Evolutionary conservation across 2,113 vertebrate genomes (phyloP).

Genomic region (Serinus canaria): DNA sequence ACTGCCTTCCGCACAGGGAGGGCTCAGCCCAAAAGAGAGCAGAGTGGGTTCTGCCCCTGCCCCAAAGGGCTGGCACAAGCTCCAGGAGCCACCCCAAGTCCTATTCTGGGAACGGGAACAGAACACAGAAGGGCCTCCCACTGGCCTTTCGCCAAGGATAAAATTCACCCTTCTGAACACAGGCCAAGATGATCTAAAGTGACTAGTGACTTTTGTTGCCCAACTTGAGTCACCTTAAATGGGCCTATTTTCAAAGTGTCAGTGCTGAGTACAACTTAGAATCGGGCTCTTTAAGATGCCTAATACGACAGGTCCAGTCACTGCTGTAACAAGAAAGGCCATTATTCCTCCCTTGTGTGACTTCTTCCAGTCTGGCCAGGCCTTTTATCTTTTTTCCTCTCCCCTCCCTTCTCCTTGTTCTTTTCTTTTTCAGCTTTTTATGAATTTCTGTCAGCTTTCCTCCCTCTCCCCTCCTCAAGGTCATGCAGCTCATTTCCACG

Average conservation of each 20-base stretch:
- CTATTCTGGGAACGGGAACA: conserved; percentile 56
- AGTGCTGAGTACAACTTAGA: not conserved
- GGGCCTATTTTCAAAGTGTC: conserved; percentile 40
- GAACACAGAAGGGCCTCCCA: conserved; percentile 29
- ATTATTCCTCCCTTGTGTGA: not conserved
- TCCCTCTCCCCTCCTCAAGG: conserved; percentile 77
- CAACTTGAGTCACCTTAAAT: conserved; percentile 66
- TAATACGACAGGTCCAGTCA: not conserved
- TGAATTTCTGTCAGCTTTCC: conserved; percentile 27
- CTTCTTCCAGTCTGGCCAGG: not conserved
- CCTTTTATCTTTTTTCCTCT: conserved; percentile 1
- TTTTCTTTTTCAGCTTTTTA: conserved; percentile 55
- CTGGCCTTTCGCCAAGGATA: conserved; percentile 39
- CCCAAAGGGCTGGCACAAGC: not conserved
- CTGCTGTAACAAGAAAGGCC: not conserved
- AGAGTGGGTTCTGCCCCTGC: not conserved
- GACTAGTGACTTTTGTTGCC: conserved; percentile 62
- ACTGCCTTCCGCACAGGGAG: rapidly evolving
- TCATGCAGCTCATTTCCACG: conserved; percentile 79
- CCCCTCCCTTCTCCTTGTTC: not conserved
- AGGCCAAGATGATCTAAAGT: conserved; percentile 58
- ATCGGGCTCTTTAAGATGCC: not conserved
- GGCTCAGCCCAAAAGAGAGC: not conserved
- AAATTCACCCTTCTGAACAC: conserved; percentile 55
- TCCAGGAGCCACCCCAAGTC: conserved; percentile 30